phyloP scores from a whole-genome alignment of 2,888 invertebrate genomes.

The Augiades crinisus region DNA sequence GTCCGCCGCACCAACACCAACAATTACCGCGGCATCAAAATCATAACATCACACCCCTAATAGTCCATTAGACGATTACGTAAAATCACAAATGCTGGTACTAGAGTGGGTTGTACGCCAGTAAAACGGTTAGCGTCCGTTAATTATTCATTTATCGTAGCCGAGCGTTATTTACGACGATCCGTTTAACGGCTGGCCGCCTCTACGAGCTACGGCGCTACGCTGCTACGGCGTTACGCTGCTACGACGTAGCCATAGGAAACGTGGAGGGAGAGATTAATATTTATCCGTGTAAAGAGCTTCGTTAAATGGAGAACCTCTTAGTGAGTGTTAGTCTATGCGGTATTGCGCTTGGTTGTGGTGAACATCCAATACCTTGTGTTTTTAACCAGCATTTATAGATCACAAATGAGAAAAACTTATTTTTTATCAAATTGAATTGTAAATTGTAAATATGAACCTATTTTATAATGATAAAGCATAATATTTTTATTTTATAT shows the following conservation, averaged over 20 bases:
- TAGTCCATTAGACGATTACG: constrained; percentile 30
- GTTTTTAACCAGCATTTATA: too few species aligned
- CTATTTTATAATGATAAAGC: too few species aligned
- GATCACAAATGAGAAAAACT: too few species aligned
- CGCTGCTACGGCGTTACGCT: constrained; percentile 36
- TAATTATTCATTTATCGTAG: constrained; percentile 68
- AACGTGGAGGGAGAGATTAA: constrained; percentile 16
- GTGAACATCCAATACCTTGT: constrained; percentile 2
- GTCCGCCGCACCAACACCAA: neutral
- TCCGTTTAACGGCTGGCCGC: constrained; percentile 39
- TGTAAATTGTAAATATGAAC: too few species aligned
- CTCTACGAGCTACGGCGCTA: constrained; percentile 47
- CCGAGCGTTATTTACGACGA: constrained; percentile 44
- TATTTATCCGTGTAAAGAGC: constrained; percentile 22
- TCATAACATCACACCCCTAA: constrained; percentile 21
- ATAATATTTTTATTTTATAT: too few species aligned
- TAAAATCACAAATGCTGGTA: constrained; percentile 32
- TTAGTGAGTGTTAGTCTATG: constrained; percentile 1
- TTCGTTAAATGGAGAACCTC: constrained; percentile 8
- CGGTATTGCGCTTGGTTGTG: neutral
- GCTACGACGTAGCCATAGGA: constrained; percentile 23
- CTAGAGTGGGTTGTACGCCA: constrained; percentile 34
- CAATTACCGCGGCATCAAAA: constrained; percentile 18
- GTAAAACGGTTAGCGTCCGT: constrained; percentile 57
- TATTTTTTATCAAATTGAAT: too few species aligned